These are phyloP conservation scores for Ochropleura plecta DNA, from an alignment of 2,888 invertebrate species.

Conservation along the genomic window DNA sequence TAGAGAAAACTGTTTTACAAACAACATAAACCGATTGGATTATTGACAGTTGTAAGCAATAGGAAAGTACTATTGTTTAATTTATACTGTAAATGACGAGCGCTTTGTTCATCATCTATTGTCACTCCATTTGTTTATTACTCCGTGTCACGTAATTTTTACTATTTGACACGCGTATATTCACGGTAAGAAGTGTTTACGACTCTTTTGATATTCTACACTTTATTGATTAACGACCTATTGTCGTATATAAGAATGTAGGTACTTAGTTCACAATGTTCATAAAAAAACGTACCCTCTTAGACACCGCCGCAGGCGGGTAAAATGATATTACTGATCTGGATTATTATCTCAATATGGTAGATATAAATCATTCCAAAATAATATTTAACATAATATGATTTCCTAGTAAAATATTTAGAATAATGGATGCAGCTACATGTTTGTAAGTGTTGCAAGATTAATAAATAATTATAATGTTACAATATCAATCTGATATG, in stretches of 20 bases:
- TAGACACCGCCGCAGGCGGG: not conserved
- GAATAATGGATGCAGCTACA: conserved; percentile 16
- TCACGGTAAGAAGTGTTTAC: conserved; percentile 26
- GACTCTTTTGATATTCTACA: conserved; percentile 26
- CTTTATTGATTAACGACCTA: conserved; percentile 6
- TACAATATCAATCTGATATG: conserved; percentile 36
- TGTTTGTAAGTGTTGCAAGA: conserved; percentile 36
- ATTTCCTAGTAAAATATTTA: conserved; percentile 11
- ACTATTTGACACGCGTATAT: conserved; percentile 45
- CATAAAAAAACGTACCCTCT: conserved; percentile 7
- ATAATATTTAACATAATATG: conserved; percentile 12
- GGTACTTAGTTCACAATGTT: conserved; percentile 19
- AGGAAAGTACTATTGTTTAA: too few relatives aligned
- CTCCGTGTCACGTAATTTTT: conserved; percentile 36
- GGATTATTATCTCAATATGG: conserved; percentile 3
- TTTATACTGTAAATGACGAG: not conserved
- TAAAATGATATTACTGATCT: conserved; percentile 21
- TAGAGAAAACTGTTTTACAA: not conserved
- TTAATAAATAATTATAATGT: conserved; percentile 16
- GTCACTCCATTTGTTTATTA: conserved; percentile 31
- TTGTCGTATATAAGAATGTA: conserved; percentile 31
- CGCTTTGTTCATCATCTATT: not conserved
- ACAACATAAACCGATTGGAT: not conserved
- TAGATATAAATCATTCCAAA: conserved; percentile 49
- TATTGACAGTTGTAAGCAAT: not conserved